These are phyloP conservation scores for Nebria brevicollis DNA, from an alignment of 2,888 invertebrate genomes.

Conservation along the genomic window DNA sequence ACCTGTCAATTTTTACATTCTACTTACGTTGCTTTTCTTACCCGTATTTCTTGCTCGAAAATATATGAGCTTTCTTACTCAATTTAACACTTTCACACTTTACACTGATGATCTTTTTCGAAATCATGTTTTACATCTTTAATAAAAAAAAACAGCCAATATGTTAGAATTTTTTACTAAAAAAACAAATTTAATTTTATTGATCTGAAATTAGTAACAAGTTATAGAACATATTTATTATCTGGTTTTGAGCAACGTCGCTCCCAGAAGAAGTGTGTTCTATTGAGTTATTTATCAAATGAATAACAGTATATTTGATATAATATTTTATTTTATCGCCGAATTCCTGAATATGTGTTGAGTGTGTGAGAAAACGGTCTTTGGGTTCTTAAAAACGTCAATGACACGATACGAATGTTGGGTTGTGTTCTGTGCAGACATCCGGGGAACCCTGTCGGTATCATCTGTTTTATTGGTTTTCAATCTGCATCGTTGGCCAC, in stretches of 20 bases:
- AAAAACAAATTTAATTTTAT: too few relatives aligned
- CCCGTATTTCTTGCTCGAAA: not conserved
- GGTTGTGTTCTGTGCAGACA: constrained; percentile 12
- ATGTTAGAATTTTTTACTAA: too few relatives aligned
- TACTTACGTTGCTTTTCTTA: not conserved
- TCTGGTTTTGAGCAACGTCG: too few relatives aligned
- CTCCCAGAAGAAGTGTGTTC: too few relatives aligned
- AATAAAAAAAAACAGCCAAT: too few relatives aligned
- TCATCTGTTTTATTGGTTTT: constrained; percentile 52
- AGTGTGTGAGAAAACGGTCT: not conserved
- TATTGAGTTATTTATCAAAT: not conserved
- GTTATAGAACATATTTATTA: not conserved
- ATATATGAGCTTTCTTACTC: not conserved
- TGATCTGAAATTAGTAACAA: not conserved
- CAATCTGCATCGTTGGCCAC: constrained; percentile 50
- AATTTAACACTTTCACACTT: not conserved
- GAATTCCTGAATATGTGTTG: not conserved
- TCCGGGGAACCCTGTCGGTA: constrained; percentile 46
- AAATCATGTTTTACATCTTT: not conserved
- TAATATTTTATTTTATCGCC: not conserved
- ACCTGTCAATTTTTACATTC: not conserved
- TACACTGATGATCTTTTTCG: not conserved
- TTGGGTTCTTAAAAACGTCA: constrained; percentile 1
- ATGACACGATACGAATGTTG: not conserved
- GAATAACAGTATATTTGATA: not conserved